A percentile compares a stretch with the other conserved stretches of the same genome.
These are phyloP conservation scores for Cerastis leucographa DNA, from an alignment of 2,888 invertebrate species.

Conservation along the genomic window DNA sequence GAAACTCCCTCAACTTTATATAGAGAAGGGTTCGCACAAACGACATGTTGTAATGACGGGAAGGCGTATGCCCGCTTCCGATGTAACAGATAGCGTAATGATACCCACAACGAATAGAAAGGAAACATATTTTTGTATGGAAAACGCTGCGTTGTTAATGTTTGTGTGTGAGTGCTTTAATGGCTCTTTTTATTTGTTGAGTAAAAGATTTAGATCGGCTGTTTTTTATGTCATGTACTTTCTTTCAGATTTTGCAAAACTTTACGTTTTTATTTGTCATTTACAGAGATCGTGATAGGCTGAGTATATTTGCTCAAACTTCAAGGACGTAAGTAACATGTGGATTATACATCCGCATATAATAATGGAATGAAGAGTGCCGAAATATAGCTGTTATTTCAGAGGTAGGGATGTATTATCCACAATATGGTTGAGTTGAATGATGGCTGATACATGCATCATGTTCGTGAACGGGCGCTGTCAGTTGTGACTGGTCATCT, in stretches of 20 bases:
- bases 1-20: slow-evolving; percentile 40
- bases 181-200: slow-evolving; percentile 26
- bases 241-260: slow-evolving; percentile 13
- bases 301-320: too few relatives aligned
- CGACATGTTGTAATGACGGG: slow-evolving; percentile 70
- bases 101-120: slow-evolving; percentile 62
- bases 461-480: too few relatives aligned
- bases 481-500: too few relatives aligned
- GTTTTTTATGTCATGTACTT: slow-evolving; percentile 5
- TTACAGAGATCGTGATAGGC: too few relatives aligned
- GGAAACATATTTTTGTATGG: slow-evolving; percentile 66
- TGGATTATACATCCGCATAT: too few relatives aligned
- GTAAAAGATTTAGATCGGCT: slow-evolving; percentile 36
- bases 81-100: slow-evolving; percentile 68
- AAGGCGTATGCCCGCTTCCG: slow-evolving; percentile 65
- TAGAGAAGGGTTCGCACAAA: slow-evolving; percentile 66
- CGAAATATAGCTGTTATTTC: too few relatives aligned
- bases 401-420: too few relatives aligned
- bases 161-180: slow-evolving; percentile 52
- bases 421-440: too few relatives aligned
- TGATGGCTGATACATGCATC: too few relatives aligned
- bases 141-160: slow-evolving; percentile 55
- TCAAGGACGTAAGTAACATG: too few relatives aligned
- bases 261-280: too few relatives aligned
- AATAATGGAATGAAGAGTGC: too few relatives aligned